Base-by-base conservation (phyloP, 1,140 invertebrate genomes). In the Coboldia fuscipes region DNA sequence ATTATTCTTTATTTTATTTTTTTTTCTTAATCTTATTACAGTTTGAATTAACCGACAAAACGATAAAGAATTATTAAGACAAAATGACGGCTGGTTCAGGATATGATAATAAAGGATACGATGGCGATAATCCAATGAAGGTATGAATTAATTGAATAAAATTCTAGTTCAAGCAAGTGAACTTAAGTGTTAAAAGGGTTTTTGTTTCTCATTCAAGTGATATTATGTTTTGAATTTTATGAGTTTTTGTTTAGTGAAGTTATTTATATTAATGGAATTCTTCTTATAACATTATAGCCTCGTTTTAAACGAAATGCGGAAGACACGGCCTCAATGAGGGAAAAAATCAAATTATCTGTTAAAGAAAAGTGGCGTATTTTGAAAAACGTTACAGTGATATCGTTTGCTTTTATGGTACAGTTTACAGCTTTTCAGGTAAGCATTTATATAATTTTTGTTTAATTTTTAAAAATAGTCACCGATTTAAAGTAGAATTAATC, bases 391-490 rank as follows among this genome's bases (percentile, higher is more conserved):
- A 64, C 74, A 17, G 70, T 82, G 27, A 76, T 92, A 5, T 86
- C 82, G 39, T 57, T 78, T 33, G 78, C 82, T 3, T 92, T 92
- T 51, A 82, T 90, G 69, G 78, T 90, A 35, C 80, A 92, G 45
- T 92, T 93, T 58, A 90, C 83, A 13, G 84, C 86, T 21, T 93
- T 89, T 54, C 72, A 79, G 50, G 52, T 55, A 36, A 45, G 43
- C 35, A 19, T 32, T 31, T 19, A 23, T 26, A 7, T 26, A 5
- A 27, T 34, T 18, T 26, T 21, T 17, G 7, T 19, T 16, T 6
- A 8, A 7, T 30, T 7, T 7, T 29, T 14, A 22, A 8, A 33
- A 9, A 33, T 21, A 19, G 3, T 20, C 16, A 33, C 7, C 19
- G 3, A 33, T 18, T 9, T 12, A 33, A 9, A 33, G 9, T 18